Evolutionary conservation across 1,140 invertebrate species (phyloP), one percentile per base, ranked within the genome.

Genomic region (Listronotus oregonensis): DNA sequence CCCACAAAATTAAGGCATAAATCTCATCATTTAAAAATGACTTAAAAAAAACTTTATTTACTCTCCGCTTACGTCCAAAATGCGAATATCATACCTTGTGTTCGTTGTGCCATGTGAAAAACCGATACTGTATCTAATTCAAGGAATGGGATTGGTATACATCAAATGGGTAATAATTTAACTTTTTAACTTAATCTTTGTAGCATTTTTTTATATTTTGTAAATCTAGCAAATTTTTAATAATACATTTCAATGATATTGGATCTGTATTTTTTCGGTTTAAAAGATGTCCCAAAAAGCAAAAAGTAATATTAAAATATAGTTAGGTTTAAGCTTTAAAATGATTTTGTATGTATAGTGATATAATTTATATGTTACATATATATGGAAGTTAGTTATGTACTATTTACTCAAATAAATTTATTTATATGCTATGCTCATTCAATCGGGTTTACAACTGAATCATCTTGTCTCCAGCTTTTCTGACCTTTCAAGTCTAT

Each of bases 401-500:
- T 61, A 61, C n/a, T 61, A 32, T 61, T 61, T 61, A 61, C 46
- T 61, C 31, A 51, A 61, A 61, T 61, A 61, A 61, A 61, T 52
- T 51, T 61, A 61, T 51, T 61, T 61, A 64, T 64, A 57, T 50
- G 18, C 43, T 58, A 59, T 11, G 8, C 8, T 58, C 34, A 65
- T 7, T 65, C 63, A n/a, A 59, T 63, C 43, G 64, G 61, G 52
- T 66, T 70, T 27, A 68, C 64, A 21, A 71, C 37, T 0, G 82
- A 82, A 9, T 81, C 80, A 1, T 80, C 79, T 56, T 81, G 81
- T 15, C 70, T 71, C 81, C 82, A 83, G 34, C 80, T 73, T 62
- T 80, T 80, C 59, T 80, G 77, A 0, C 81, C 82, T 6, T 80
- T 75, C 27, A 81, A 77, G 40, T 82, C 77, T 6, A 82, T 81